These are phyloP conservation scores for Platorchestia sp. DNA, from an alignment of 1,140 invertebrate genomes.

Conservation along the genomic window DNA sequence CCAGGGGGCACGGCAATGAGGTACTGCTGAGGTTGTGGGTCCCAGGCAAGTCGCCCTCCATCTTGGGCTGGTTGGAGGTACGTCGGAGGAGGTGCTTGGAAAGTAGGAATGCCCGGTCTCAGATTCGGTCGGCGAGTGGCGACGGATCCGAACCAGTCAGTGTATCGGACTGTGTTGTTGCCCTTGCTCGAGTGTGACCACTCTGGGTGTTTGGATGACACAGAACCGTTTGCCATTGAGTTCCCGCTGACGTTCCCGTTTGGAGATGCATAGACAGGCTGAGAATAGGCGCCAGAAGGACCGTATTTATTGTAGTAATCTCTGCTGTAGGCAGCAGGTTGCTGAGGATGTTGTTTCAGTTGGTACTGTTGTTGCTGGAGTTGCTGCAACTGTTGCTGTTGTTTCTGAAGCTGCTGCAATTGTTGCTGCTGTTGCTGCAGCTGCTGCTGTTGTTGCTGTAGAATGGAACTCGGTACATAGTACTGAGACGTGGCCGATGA, in stretches of 20 bases:
- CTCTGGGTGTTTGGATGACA: background rate
- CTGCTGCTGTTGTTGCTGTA: conserved; percentile 44
- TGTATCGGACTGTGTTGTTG: conserved; percentile 63
- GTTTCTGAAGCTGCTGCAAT: conserved; percentile 45
- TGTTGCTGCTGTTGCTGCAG: conserved; percentile 47
- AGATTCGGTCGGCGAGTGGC: conserved; percentile 60
- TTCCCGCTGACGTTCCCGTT: background rate
- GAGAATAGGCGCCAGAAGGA: background rate
- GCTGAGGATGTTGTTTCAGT: background rate
- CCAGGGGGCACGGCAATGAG: conserved; percentile 15
- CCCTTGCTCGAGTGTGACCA: background rate
- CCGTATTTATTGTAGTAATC: conserved; percentile 51
- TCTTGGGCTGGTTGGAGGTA: conserved; percentile 57
- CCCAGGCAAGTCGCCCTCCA: conserved; percentile 58
- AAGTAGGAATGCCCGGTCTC: conserved; percentile 61
- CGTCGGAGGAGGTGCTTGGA: conserved; percentile 14
- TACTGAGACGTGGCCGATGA: conserved; percentile 24
- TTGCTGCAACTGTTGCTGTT: conserved; percentile 37
- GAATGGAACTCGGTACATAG: conserved; percentile 17
- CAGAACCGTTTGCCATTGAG: background rate
- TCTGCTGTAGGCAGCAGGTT: background rate
- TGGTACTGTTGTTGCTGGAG: conserved; percentile 15
- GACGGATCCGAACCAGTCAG: conserved; percentile 66
- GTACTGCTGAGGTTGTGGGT: conserved; percentile 56
- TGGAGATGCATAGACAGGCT: conserved; percentile 13